Evolutionary conservation across 2,797 vertebrate genomes (phyloP).

Genomic region (Alca torda): DNA sequence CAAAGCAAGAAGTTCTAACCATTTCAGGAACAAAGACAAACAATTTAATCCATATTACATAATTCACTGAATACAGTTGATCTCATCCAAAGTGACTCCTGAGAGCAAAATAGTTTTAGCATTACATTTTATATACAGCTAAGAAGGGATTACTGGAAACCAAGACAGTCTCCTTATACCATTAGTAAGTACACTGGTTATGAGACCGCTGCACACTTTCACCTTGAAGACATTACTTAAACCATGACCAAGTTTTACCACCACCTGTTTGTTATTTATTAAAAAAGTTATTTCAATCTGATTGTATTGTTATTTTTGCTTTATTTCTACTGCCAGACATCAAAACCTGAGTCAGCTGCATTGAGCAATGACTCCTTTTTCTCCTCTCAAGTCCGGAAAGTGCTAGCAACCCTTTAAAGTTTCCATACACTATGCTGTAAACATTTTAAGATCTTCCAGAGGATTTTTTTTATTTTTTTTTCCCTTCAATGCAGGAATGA

Average conservation of each 20-base stretch:
- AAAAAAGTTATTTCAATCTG: background rate
- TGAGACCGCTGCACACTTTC: background rate
- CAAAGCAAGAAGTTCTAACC: constrained; percentile 71
- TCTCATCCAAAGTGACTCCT: constrained; percentile 72
- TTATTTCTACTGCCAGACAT: constrained; percentile 1
- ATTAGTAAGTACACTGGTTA: constrained; percentile 33
- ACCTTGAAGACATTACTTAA: constrained; percentile 15
- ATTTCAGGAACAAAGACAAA: constrained; percentile 72
- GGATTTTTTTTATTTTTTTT: background rate
- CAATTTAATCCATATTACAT: constrained; percentile 75
- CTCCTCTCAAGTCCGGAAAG: background rate
- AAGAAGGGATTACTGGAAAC: constrained; percentile 72
- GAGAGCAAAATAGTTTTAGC: constrained; percentile 75
- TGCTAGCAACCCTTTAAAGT: constrained; percentile 15
- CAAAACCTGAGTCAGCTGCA: background rate
- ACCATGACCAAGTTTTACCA: constrained; percentile 12
- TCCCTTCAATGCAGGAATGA: background rate
- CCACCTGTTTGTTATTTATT: background rate
- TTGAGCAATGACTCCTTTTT: background rate
- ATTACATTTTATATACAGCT: constrained; percentile 76
- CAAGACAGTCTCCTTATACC: constrained; percentile 53
- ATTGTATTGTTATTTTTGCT: background rate
- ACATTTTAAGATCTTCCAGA: background rate
- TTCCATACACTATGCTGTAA: background rate
- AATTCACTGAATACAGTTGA: constrained; percentile 71